Base-by-base conservation (phyloP, 2,113 vertebrate genomes). In the Mungos mungo region DNA sequence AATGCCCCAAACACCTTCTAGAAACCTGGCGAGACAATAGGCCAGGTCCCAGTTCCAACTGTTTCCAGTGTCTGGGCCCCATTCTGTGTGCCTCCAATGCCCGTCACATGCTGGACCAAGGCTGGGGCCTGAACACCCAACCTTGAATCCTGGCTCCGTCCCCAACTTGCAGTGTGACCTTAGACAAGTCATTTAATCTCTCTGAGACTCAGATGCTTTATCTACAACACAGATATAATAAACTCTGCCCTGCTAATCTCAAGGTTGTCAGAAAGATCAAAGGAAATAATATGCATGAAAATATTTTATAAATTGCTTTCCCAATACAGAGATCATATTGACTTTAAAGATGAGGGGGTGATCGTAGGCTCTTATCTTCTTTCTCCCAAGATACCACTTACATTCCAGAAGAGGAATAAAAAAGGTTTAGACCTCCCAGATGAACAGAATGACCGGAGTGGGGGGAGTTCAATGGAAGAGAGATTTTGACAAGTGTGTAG, bases 121-220 rank as follows among this genome's bases (percentile, higher is more conserved):
- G 41, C 27, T 4, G 5, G 47, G 13, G 50, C 52, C 65, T 57
- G 3, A 47, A 66, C 47, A 68, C 29, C 23, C 23, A 85, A 52
- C 72, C 57, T 92, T 4, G 41, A 95, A 47, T 86, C 87, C 90
- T 96, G 83, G 83, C 74, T 95, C 66, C 52, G 38, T 41, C 35
- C 7, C 12, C 38, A n/a, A 31, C 11, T n/a, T 85, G 63, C 79
- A 96, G 0, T 31, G 45, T 60, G 66, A 95, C 92, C 96, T 94
- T 19, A 8, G 45, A 27, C 38, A 47, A 95, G 80, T 90, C 93
- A 93, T 71, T 77, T 66, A 83, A 87, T 95, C 68, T 88, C 82
- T 90, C 69, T 3, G 92, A 91, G 89, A 95, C 65, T 65, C 47
- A 7, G 88, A n/a, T 84, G 65, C 77, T 95, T 91, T 52, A 86